Evolutionary conservation across 2,113 vertebrate genomes (phyloP).

Genomic region (Vidua macroura): DNA sequence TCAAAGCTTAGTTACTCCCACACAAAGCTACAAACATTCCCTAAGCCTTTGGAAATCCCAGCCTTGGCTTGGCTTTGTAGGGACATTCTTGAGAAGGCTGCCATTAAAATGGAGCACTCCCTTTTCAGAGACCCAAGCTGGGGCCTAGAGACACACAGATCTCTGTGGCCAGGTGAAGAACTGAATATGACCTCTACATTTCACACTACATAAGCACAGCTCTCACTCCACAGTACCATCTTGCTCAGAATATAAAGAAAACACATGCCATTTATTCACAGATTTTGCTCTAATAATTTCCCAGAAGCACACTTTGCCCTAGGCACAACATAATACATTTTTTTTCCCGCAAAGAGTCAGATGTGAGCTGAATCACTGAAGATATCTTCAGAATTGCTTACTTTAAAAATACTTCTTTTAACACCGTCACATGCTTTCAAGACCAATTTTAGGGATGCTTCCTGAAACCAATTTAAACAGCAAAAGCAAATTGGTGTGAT

Average conservation of each 20-base stretch:
- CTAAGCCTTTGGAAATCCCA: neutral
- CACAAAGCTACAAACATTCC: neutral
- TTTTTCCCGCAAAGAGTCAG: neutral
- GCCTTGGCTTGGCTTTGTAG: neutral
- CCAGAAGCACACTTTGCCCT: neutral
- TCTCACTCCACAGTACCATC: neutral
- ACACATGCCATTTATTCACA: neutral
- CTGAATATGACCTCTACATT: neutral
- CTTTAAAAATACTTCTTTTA: conserved; percentile 21
- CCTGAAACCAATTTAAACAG: neutral
- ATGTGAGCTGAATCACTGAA: neutral
- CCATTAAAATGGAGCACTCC: neutral
- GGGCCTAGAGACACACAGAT: neutral
- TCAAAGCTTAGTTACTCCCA: conserved; percentile 4
- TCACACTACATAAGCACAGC: neutral
- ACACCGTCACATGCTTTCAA: neutral
- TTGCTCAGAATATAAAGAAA: neutral
- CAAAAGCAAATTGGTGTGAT: neutral
- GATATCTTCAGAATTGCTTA: neutral
- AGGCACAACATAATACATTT: neutral
- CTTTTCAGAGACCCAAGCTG: neutral
- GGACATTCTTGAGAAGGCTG: neutral
- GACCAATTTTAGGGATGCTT: neutral
- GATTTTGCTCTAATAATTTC: neutral
- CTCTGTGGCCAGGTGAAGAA: neutral